Evolutionary conservation across 2,113 vertebrate species (phyloP).

Genomic region (Oreochromis niloticus): DNA sequence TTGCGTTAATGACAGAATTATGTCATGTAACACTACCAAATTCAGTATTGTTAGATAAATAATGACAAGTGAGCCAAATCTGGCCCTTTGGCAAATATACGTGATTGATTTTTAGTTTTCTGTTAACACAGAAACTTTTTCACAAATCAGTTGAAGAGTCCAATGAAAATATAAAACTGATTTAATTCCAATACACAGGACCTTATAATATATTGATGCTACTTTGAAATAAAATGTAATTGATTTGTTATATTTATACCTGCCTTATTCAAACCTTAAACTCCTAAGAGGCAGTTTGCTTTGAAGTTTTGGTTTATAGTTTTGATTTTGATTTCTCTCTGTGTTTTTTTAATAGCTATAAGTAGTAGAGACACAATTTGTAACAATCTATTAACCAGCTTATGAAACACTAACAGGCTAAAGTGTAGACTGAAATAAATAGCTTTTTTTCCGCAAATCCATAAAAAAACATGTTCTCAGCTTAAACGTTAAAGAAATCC

Average conservation of each 20-base stretch:
- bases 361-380: not conserved
- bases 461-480: not conserved
- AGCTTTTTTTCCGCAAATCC: not conserved
- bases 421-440: not conserved
- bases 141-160: not conserved
- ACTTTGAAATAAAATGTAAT: not conserved
- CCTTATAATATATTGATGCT: not conserved
- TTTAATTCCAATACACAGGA: not conserved
- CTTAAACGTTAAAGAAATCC: not conserved
- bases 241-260: not conserved
- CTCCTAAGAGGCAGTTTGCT: not conserved
- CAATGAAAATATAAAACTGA: not conserved
- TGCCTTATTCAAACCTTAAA: not conserved
- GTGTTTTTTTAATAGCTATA: not conserved
- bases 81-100: not conserved
- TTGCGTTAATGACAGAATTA: not conserved
- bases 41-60: not conserved
- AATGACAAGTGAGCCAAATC: not conserved
- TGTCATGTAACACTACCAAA: not conserved
- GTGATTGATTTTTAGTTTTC: not conserved
- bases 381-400: not conserved
- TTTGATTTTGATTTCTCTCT: not conserved
- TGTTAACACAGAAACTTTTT: not conserved
- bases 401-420: not conserved
- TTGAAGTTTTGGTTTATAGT: not conserved